Evolutionary conservation across 2,797 vertebrate genomes (phyloP), one percentile per base, ranked within the genome.

Genomic region (Trichosurus vulpecula): DNA sequence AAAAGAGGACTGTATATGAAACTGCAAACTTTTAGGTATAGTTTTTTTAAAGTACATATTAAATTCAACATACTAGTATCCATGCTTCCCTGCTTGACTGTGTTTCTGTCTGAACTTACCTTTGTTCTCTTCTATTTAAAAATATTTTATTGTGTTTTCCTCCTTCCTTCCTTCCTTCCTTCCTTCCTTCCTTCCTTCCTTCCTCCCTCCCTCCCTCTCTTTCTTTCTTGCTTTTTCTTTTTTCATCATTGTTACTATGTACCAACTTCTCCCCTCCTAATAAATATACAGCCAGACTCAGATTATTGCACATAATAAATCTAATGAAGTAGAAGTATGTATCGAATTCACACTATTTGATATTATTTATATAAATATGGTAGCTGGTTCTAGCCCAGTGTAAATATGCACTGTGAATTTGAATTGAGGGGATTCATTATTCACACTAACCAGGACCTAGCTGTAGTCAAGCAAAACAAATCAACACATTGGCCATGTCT

Each of bases 141-240:
- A 74, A 41, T 41, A 22, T 74, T 74, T 74, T 66, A 5, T n/a
- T 74, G 16, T 41, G 6, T 74, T 66, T 61, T 61, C 6, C n/a
- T 9, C 1, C 35, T 41, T 19, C 0, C 35, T 31, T 31, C 3
- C 11, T 13, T 31, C 1, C 30, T 11, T 31, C 0, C 29, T 30
- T 31, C 4, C 30, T 12, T 10, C 0, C 57, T 0, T 58, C 27
- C 25, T 9, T 29, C 27, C 56, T 9, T 29, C 6, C 27, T 6
- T 29, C 29, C 56, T 30, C 11, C 29, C 56, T 9, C 4, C 5
- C 13, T 61, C 2, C 19, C 6, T 29, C 55, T 2, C 11, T 57
- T 3, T 35, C 16, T 74, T 6, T 9, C 58, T 61, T 0, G 5
- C 58, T 16, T 1, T 35, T 31, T 35, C 31, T 10, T 4, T 61